phyloP scores from a whole-genome alignment of 2,113 vertebrate species.

The Gavia stellata region DNA sequence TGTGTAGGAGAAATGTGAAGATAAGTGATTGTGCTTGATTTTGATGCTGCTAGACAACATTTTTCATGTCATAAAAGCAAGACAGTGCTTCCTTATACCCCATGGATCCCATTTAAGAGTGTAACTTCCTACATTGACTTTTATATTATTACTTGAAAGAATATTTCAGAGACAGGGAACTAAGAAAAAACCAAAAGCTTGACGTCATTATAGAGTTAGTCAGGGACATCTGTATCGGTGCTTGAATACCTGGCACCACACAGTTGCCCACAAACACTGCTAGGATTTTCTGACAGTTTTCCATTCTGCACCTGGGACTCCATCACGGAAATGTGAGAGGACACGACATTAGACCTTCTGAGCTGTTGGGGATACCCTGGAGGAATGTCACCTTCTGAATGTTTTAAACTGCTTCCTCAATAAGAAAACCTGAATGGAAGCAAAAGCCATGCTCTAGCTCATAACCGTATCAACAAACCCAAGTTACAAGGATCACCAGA shows the following conservation, averaged over 20 bases:
- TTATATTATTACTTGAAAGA: neutral
- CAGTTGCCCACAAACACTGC: neutral
- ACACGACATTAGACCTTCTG: neutral
- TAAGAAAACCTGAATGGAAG: neutral
- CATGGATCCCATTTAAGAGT: neutral
- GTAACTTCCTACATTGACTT: neutral
- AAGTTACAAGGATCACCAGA: neutral
- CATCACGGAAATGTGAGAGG: neutral
- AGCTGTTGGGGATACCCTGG: neutral
- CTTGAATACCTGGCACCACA: neutral
- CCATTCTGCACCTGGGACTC: neutral
- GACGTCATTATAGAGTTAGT: neutral
- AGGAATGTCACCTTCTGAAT: neutral
- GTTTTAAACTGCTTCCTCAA: neutral
- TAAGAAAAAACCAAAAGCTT: neutral
- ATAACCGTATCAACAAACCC: neutral
- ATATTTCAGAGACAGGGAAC: neutral
- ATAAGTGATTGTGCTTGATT: neutral
- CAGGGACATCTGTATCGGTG: neutral
- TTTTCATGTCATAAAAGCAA: neutral
- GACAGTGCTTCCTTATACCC: neutral
- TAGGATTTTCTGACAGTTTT: neutral
- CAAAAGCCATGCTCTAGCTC: neutral
- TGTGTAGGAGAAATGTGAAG: neutral
- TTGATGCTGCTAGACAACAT: neutral